Base-by-base conservation (phyloP, 2,888 invertebrate species). In the Chrysina gloriosa region DNA sequence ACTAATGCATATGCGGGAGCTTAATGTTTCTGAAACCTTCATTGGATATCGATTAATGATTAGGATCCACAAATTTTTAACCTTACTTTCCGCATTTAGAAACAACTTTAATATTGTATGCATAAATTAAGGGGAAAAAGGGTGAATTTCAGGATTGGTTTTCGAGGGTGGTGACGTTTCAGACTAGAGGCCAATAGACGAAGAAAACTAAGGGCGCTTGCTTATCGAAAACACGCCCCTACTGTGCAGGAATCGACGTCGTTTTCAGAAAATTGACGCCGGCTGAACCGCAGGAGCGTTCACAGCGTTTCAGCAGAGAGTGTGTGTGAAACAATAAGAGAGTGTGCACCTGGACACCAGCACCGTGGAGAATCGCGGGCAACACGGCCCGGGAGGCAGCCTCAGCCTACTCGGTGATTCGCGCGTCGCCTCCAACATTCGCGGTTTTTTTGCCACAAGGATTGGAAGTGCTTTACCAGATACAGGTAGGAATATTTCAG, bases 351-450 rank as follows among this genome's bases (percentile, higher is more conserved):
- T 78, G 80, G 80, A 82, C 78, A 77, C 77, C 81, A 79, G 78
- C 81, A 82, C 79, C 81, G 83, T 82, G 83, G 83, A 83, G 75
- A 79, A 77, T 73, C 78, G 78, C 78, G 78, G 79, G 69, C 78
- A 79, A 71, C 77, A 78, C 76, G 80, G 78, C 77, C 81, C 81
- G 78, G 79, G 80, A 77, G 81, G 81, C 80, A 79, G 77, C 77
- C 86, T 90, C 84, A 87, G 90, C 84, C 87, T 90, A 76, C 89
- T 89, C 83, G 87, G 90, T 81, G 89, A 82, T 69, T 79, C 88
- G 78, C 87, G 89, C 77, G 90, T 91, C 80, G 91, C 92, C 82
- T 89, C 86, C 84, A 90, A 90, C 84, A 89, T 92, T 84, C 86
- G 88, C 81, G 91, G 91, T 78, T 91, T 88, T 86, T 87, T 92